Conservation (phyloP, 64 coral and sea anemone genomes). For the Porites australiensis region DNA sequence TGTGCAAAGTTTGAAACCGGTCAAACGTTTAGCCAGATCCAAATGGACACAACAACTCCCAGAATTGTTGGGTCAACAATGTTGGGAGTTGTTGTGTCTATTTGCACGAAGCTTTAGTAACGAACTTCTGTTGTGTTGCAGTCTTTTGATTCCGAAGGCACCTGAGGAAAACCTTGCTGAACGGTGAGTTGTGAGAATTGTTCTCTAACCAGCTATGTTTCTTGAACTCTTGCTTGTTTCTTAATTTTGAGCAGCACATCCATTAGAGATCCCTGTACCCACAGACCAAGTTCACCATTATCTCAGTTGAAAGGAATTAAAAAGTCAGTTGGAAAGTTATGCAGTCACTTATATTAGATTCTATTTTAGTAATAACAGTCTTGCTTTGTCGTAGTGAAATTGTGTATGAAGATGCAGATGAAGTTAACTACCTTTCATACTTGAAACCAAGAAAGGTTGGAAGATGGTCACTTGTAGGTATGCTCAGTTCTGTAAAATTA, state of each 20-base stretch:
- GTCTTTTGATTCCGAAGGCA: constrained; percentile 74
- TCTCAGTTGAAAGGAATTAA: too few relatives aligned
- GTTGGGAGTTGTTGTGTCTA: too few relatives aligned
- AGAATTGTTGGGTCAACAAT: too few relatives aligned
- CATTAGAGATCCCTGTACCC: too few relatives aligned
- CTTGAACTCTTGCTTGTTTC: too few relatives aligned
- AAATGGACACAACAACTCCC: too few relatives aligned
- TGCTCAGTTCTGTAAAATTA: neutral
- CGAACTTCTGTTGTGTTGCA: constrained; percentile 24
- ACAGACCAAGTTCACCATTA: too few relatives aligned
- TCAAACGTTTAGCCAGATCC: too few relatives aligned
- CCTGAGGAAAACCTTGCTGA: constrained; percentile 49
- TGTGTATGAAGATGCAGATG: constrained; percentile 78
- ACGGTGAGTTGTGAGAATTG: constrained; percentile 47
- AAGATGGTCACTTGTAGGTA: constrained; percentile 86
- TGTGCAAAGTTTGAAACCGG: too few relatives aligned
- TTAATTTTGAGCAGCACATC: too few relatives aligned
- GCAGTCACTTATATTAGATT: neutral
- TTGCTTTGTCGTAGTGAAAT: constrained; percentile 50
- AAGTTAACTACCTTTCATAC: constrained; percentile 44
- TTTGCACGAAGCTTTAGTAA: too few relatives aligned
- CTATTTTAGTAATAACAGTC: constrained; percentile 15
- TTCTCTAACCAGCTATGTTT: too few relatives aligned
- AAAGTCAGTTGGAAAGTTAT: neutral
- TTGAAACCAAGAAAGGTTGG: constrained; percentile 65